These are phyloP conservation scores for Phyllotreta striolata DNA, from an alignment of 2,888 invertebrate genomes.

Conservation along the genomic window DNA sequence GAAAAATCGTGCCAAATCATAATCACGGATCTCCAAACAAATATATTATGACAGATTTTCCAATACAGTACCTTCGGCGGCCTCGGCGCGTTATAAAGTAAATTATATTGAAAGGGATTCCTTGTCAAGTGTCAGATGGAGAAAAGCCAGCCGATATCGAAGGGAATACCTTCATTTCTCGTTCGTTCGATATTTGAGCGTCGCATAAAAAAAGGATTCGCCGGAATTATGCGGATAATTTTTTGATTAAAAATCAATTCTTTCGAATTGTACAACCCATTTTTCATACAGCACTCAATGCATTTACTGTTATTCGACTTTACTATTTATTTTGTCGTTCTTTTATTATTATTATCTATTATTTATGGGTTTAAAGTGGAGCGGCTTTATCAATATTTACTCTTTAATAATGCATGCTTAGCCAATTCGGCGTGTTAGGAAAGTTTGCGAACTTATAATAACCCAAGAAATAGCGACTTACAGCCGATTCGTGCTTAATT, in stretches of 20 bases:
- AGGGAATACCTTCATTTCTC: constrained; percentile 49
- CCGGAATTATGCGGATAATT: neutral
- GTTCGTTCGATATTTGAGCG: constrained; percentile 45
- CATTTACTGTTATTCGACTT: too few relatives aligned
- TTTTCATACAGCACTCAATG: too few relatives aligned
- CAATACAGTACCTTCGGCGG: constrained; percentile 39
- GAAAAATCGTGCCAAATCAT: constrained; percentile 22
- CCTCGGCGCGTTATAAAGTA: constrained; percentile 52
- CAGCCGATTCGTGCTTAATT: constrained; percentile 13
- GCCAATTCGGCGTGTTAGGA: too few relatives aligned
- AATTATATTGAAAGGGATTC: constrained; percentile 58
- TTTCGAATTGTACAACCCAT: too few relatives aligned
- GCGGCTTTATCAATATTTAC: too few relatives aligned
- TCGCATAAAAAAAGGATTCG: constrained; percentile 2
- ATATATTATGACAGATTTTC: constrained; percentile 42
- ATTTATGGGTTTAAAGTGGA: too few relatives aligned
- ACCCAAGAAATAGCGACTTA: constrained; percentile 9
- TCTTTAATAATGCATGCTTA: too few relatives aligned
- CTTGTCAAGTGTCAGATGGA: constrained; percentile 55
- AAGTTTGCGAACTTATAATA: constrained; percentile 3
- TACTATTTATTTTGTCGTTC: too few relatives aligned
- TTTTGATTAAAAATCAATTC: too few relatives aligned
- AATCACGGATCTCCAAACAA: constrained; percentile 23
- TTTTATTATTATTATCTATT: too few relatives aligned
- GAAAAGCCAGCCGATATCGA: constrained; percentile 48